Evolutionary conservation across 2,797 vertebrate genomes (phyloP).

Genomic region (Ctenopoma kingsleyae): DNA sequence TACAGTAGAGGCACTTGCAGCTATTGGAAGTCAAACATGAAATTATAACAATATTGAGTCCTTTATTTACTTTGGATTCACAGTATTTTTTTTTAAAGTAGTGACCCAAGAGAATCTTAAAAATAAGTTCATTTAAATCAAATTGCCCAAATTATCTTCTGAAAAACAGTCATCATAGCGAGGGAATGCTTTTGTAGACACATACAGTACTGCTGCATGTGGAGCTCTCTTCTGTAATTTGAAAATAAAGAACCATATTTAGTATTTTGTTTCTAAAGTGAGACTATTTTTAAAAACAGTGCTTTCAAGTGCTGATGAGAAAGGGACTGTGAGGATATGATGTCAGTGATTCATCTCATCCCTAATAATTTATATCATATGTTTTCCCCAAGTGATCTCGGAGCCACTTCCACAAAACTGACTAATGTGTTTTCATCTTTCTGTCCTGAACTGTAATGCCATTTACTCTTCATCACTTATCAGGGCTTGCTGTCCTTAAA

Average conservation of each 20-base stretch:
- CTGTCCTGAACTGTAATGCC: slow-evolving; percentile 32
- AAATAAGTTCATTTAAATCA: not conserved
- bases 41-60: not conserved
- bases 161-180: not conserved
- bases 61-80: not conserved
- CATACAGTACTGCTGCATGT: slow-evolving; percentile 1
- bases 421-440: slow-evolving; percentile 37
- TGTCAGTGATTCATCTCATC: slow-evolving; percentile 59
- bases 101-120: not conserved
- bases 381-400: slow-evolving; percentile 47
- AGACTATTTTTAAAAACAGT: slow-evolving; percentile 44
- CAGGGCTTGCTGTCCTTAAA: slow-evolving; percentile 32
- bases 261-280: slow-evolving; percentile 33
- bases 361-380: slow-evolving; percentile 65
- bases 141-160: not conserved
- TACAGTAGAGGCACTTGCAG: slow-evolving; percentile 6
- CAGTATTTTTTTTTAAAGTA: not conserved
- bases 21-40: not conserved
- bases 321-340: slow-evolving; percentile 45
- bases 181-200: not conserved
- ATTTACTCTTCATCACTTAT: slow-evolving; percentile 46
- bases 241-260: slow-evolving; percentile 41
- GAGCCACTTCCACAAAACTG: slow-evolving; percentile 27
- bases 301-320: slow-evolving; percentile 47
- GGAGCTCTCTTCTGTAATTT: slow-evolving; percentile 18